Base-by-base conservation (phyloP, 1,140 invertebrate species). In the Papilio polytes region DNA sequence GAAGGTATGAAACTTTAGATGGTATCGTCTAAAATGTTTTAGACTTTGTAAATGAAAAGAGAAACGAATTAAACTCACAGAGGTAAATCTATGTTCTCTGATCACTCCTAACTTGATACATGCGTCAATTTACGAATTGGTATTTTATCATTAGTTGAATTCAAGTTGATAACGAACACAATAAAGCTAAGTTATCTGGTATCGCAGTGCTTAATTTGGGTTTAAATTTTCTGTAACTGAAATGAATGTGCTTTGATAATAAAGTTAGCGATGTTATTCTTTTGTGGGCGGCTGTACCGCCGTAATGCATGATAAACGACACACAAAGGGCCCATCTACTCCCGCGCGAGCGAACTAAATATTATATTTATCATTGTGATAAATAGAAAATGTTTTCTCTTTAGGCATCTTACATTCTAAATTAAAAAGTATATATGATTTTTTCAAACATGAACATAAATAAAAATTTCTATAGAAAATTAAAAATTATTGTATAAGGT, bases 261-360 rank as follows among this genome's bases (percentile, higher is more conserved):
- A 66, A 26, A 66, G 59, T 66, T 26, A 26, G 59, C 22, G 2
- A 26, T 66, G 59, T 66, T 70, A 70, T 70, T 15, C 26, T 36
- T 70, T 70, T 70, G 63, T 31, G 63, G 26, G 63, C 22, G 63
- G 26, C 4, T 70, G 26, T 15, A 36, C 22, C 13, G 22, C 26
- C 26, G 26, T 31, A 66, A 31, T 66, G 63, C 18, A 70, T 70
- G 63, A 70, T 70, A 31, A 70, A 70, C 13, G 63, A 70, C 63
- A 70, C 12, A 26, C 63, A 70, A 36, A 70, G 63, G 63, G 63
- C 22, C 26, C 63, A 15, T 70, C 26, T 36, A 36, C 26, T 18
- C 63, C 36, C 63, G 63, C 26, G 0, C 26, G 26, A 70, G 63
- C 26, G 12, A 15, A 31, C 63, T 31, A 31, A 36, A 26, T 63